Evolutionary conservation across 1,140 invertebrate species (phyloP), one percentile per base, ranked within the genome.

Genomic region (Dolichoris vasculosae): DNA sequence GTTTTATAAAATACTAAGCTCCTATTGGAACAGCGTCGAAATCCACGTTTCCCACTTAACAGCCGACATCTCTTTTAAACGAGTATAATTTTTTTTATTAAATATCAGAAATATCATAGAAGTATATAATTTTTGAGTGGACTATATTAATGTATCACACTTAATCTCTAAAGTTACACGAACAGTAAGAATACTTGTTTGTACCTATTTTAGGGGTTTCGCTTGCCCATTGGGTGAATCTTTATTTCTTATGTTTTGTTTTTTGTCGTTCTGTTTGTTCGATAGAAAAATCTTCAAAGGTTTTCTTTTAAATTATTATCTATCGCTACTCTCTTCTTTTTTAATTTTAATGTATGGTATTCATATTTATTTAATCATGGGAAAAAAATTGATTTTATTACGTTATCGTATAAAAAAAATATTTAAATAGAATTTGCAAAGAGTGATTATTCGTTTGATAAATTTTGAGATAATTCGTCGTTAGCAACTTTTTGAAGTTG

Each of bases 1-100:
- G 17, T 77, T 46, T 67, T 84, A 87, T 85, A 85, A 85, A 85
- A 87, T 87, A 85, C 83, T 85, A 87, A 87, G 79, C 76, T 85
- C 83, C 75, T 63, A 71, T 73, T 67, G 77, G n/a, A 48, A 83
- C 51, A 30, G 30, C 40, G 6, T 48, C 23, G 35, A 67, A 32
- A 46, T 84, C 1, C 55, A 77, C 23, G 0, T 48, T 38, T 79
- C 26, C 30, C n/a, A 30, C 15, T 35, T 77, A 38, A 35, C 30
- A 23, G 4, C 48, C n/a, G 40, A 78, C 38, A 51, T 84, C 26
- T 2, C 78, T n/a, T n/a, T 55, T 26, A 32, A 30, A 15, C 51
- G 46, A 79, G 46, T 79, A 85, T 30, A 67, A n/a, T 59, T 69
- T 78, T 77, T 35, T 59, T 84, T 80, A 32, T 40, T 87, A 32